Evolutionary conservation across 1,140 invertebrate species (phyloP).

Genomic region (Polypedilum pembai): DNA sequence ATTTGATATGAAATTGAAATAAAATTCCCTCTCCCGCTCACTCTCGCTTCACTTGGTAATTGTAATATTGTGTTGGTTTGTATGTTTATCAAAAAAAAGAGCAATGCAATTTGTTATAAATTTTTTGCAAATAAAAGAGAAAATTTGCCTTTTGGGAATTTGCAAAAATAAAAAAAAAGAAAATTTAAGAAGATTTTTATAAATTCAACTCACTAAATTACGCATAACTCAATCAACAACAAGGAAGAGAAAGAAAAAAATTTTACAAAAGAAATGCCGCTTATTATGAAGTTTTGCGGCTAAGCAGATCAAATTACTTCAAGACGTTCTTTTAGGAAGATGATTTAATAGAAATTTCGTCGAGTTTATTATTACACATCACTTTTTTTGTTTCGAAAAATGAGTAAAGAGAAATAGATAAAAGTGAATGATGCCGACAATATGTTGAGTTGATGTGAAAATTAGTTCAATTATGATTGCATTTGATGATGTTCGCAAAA

Average conservation of each 20-base stretch:
- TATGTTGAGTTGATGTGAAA: neutral
- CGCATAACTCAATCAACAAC: neutral
- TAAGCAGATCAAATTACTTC: constrained; percentile 5
- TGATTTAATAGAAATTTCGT: neutral
- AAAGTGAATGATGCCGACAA: neutral
- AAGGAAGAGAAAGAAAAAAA: too few species aligned
- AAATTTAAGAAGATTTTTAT: too few species aligned
- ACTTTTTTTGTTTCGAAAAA: neutral
- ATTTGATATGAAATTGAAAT: constrained; percentile 15
- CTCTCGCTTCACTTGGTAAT: neutral
- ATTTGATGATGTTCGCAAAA: constrained; percentile 8
- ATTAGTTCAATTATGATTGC: constrained; percentile 19
- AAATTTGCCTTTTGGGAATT: neutral
- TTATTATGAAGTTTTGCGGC: constrained; percentile 8
- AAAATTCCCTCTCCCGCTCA: neutral
- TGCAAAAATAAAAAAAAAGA: too few species aligned
- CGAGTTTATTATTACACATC: constrained; percentile 3
- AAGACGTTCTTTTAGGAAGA: neutral
- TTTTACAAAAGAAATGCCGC: constrained; percentile 1
- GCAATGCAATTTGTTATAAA: neutral
- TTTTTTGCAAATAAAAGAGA: neutral
- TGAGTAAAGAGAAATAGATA: neutral
- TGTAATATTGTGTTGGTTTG: neutral
- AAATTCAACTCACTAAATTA: constrained; percentile 1
- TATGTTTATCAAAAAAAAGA: neutral